phyloP scores from a whole-genome alignment of 2,113 vertebrate species.

The Cyanoramphus novaezelandiae region DNA sequence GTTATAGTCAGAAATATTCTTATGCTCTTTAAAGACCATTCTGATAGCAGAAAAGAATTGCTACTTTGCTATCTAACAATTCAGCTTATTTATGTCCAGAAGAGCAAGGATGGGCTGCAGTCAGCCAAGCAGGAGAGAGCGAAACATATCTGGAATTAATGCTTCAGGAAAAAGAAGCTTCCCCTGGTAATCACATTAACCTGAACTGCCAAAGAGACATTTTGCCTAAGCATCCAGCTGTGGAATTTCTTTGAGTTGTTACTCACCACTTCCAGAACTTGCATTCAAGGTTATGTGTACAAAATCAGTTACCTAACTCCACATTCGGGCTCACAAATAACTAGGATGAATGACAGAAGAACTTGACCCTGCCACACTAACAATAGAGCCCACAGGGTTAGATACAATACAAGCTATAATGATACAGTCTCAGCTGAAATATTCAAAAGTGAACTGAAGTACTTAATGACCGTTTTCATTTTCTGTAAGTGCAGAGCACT shows the following conservation, averaged over 20 bases:
- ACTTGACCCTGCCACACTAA: neutral
- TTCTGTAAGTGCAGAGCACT: neutral
- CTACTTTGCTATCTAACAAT: neutral
- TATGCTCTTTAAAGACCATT: neutral
- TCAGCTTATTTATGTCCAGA: neutral
- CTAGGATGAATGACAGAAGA: neutral
- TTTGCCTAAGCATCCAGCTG: neutral
- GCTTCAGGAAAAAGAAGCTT: neutral
- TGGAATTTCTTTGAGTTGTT: slow-evolving; percentile 2
- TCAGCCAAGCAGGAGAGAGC: neutral
- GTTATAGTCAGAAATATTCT: neutral
- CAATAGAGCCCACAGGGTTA: neutral
- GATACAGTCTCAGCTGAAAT: neutral
- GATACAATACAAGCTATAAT: neutral
- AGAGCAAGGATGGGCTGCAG: neutral
- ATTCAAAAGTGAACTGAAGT: neutral
- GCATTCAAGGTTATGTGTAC: neutral
- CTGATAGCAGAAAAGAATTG: neutral
- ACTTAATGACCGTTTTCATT: neutral
- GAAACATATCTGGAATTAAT: neutral
- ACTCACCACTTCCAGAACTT: neutral
- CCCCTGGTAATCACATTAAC: neutral
- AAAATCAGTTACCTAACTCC: neutral
- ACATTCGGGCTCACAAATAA: neutral
- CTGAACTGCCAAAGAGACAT: neutral